Base-by-base conservation (phyloP, 2,113 vertebrate species). In the Dasypus novemcinctus region DNA sequence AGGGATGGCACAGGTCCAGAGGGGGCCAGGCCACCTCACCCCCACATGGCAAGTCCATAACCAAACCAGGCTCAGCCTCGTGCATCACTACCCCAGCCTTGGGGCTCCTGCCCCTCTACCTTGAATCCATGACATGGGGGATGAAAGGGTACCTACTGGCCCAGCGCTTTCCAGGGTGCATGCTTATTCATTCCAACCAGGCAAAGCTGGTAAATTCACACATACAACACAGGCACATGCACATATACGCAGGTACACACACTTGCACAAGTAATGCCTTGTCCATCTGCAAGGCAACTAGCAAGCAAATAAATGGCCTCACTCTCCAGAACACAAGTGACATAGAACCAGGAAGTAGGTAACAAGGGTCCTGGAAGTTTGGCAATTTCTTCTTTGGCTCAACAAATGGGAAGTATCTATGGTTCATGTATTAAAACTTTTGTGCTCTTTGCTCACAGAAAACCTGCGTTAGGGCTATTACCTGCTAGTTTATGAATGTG, bases 351-450 rank as follows among this genome's bases (percentile, higher is more conserved):
- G 72, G 76, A 97, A 95, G 80, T 94, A 94, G 95, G 96, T 96
- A 94, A 94, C 52, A 85, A 92, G 82, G 84, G 41, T 89, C 88
- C 91, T 43, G 64, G 74, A 93, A 94, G 88, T 94, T 97, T 96
- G 93, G 96, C 96, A 97, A 97, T 97, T 85, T 94, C 93, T 96
- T 95, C 96, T 96, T 82, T 95, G 95, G 94, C 85, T 97, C 43
- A 66, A 95, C 96, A 97, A 94, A 97, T 91, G 93, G 96, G 93
- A 96, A 96, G 96, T 96, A 90, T 93, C 91, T 97, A 96, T 21
- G 64, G 74, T 91, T 76, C 82, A 11, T 91, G 89, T 88, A 87
- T 95, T 97, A 90, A 96, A 97, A 96, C 78, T 89, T 89, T 78
- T 59, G 52, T 27, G 64, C 59, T 36, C 82, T 97, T 91, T 86